Conservation (phyloP, 2,888 invertebrate species). For the Petrolisthes manimaculis region DNA sequence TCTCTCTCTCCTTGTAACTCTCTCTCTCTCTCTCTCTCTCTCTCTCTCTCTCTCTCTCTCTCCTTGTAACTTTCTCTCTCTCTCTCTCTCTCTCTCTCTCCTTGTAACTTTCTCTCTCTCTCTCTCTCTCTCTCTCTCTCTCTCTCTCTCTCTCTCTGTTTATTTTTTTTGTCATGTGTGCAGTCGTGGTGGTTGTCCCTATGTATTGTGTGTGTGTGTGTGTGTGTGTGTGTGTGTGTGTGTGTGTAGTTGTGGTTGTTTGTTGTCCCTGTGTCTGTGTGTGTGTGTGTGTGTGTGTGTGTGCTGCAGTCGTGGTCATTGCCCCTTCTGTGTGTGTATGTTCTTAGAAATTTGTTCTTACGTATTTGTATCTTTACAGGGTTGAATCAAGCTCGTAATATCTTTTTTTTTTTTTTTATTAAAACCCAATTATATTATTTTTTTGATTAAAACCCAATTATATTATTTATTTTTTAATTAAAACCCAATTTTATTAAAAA, state of each 20-base stretch:
- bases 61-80: background rate
- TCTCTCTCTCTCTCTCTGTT: background rate
- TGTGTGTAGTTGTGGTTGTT: background rate
- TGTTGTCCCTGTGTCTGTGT: background rate
- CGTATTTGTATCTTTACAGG: no score
- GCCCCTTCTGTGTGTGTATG: no score
- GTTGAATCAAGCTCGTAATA: no score
- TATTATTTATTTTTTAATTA: no score
- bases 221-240: background rate
- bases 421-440: no score
- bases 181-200: background rate
- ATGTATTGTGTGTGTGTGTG: background rate
- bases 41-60: constrained; percentile 37
- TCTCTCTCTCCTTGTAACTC: background rate
- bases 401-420: no score
- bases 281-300: background rate
- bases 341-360: no score
- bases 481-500: no score
- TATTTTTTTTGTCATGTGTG: background rate
- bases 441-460: no score
- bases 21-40: background rate
- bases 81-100: constrained; percentile 32
- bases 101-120: no score
- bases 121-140: background rate
- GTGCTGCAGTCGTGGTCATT: background rate